Evolutionary conservation across 1,140 invertebrate genomes (phyloP).

Genomic region (Acyrthosiphon pisum): DNA sequence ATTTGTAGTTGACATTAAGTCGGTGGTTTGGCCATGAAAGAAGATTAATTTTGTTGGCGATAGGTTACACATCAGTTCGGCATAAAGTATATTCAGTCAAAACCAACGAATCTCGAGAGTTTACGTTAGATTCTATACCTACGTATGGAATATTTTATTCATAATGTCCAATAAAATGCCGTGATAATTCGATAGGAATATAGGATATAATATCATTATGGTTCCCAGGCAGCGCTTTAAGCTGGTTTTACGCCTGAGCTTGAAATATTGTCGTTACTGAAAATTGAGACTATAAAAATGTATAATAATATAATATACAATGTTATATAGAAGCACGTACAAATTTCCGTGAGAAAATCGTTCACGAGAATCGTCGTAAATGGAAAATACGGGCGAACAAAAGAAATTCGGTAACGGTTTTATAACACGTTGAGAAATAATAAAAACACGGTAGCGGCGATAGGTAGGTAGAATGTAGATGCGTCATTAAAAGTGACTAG

Average conservation of each 20-base stretch:
- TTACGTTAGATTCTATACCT: too few species aligned
- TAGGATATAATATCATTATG: not conserved
- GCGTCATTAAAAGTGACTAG: not conserved
- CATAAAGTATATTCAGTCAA: too few species aligned
- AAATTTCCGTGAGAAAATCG: not conserved
- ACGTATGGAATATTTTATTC: not conserved
- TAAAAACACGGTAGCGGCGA: not conserved
- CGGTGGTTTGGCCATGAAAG: too few species aligned
- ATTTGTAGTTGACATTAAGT: too few species aligned
- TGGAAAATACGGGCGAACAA: not conserved
- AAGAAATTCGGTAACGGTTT: not conserved
- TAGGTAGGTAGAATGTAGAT: not conserved
- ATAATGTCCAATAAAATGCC: not conserved
- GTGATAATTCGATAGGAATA: not conserved
- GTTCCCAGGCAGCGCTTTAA: not conserved
- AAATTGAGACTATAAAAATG: not conserved
- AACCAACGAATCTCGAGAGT: too few species aligned
- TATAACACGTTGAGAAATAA: constrained; percentile 7
- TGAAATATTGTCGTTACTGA: not conserved
- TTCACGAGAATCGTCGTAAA: not conserved
- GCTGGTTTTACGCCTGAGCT: not conserved
- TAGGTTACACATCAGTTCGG: too few species aligned
- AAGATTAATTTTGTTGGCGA: too few species aligned
- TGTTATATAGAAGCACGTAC: not conserved
- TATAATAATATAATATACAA: not conserved